Conservation (phyloP, 2,797 vertebrate genomes). For the Triplophysa bombifrons region DNA sequence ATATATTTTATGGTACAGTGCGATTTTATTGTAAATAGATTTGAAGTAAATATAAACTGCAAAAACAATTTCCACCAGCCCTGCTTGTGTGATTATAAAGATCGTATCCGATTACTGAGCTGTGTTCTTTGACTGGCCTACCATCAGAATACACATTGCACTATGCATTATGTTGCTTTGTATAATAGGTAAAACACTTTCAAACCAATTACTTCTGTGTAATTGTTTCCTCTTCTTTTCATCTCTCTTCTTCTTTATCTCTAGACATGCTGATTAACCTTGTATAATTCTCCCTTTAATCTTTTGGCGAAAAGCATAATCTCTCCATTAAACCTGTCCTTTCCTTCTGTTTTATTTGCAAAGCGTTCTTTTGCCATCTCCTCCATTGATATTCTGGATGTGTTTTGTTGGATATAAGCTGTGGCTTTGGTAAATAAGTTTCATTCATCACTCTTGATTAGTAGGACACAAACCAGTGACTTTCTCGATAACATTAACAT, state of each 20-base stretch:
- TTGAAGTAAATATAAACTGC: too few relatives aligned
- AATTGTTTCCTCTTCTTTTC: slow-evolving; percentile 5
- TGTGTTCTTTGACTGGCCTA: too few relatives aligned
- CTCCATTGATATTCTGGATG: slow-evolving; percentile 8
- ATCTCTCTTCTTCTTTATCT: slow-evolving; percentile 13
- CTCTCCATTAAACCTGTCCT: background rate
- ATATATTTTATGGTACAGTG: too few relatives aligned
- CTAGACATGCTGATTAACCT: slow-evolving; percentile 12
- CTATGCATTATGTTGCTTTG: too few relatives aligned
- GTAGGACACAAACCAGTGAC: background rate
- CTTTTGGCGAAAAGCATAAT: background rate
- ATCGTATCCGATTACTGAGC: too few relatives aligned
- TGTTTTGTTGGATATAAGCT: slow-evolving; percentile 11
- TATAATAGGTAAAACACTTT: too few relatives aligned
- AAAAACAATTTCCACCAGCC: too few relatives aligned
- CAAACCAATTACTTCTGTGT: background rate
- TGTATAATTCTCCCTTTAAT: slow-evolving; percentile 4
- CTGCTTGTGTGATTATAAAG: too few relatives aligned
- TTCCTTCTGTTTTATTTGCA: background rate
- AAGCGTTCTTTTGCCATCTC: background rate
- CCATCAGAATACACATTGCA: too few relatives aligned
- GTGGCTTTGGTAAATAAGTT: background rate
- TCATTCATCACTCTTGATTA: slow-evolving; percentile 29
- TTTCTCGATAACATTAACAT: slow-evolving; percentile 6
- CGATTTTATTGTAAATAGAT: too few relatives aligned